Evolutionary conservation across 1,140 invertebrate genomes (phyloP), one percentile per base, ranked within the genome.

Genomic region (Halesus radiatus): DNA sequence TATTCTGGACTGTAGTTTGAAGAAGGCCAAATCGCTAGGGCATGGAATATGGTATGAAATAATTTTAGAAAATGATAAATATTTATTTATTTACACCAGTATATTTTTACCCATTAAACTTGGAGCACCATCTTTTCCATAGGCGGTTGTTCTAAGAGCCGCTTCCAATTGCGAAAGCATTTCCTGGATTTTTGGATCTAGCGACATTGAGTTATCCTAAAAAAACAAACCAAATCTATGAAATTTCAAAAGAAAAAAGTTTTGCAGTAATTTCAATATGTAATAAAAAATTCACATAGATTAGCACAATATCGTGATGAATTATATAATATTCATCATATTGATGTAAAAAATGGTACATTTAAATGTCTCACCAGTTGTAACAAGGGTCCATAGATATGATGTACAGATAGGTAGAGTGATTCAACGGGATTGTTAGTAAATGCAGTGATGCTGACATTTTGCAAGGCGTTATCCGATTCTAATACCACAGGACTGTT

Each of bases 171-270:
- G 76, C 18, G 70, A 72, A 20, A 84, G 60, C 52, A 79, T 81
- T 75, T 84, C 82, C 76, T 84, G 82, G 22, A 84, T 70, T 72
- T 84, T 84, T 32, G 82, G 80, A 68, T 81, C 80, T 75, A 81
- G 26, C 0, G 62, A 50, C 45, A 79, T 74, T n/a, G 78, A 70
- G 16, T 76, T 79, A 70, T 80, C 73, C 82, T 84, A 37, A 37
- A 62, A 64, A 75, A 62, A 74, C 3, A 78, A 32, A n/a, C 37
- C 1, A 70, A 70, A n/a, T 70, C 32, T 22, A 62, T 15, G 16
- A 18, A 5, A 29, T 3, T 29, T 3, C 6, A 45, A 18, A 37
- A 50, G 20, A 8, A 29, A 29, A 3, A 29, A 2, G 2, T 29
- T 29, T 29, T 29, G 2, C n/a, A n/a, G n/a, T n/a, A n/a, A n/a